Evolutionary conservation across 2,797 vertebrate species (phyloP).

Genomic region (Merluccius polli): DNA sequence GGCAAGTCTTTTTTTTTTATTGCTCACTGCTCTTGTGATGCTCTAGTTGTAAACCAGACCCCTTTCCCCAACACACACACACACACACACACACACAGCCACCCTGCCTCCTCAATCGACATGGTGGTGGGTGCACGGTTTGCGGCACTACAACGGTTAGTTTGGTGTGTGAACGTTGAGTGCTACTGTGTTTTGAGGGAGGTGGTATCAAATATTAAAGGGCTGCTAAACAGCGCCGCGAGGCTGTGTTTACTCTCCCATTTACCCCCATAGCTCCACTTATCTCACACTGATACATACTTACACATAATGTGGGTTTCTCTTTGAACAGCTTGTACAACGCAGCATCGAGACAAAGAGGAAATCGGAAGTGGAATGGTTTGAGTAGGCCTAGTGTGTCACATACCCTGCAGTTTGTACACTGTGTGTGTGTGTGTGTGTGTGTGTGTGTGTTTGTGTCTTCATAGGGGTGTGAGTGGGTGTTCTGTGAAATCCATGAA

Average conservation of each 20-base stretch:
- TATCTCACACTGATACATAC: background rate
- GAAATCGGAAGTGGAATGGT: constrained; percentile 1
- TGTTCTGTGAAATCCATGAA: constrained; percentile 18
- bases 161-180: constrained; percentile 46
- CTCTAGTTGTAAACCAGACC: background rate
- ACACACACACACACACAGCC: background rate
- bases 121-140: constrained; percentile 3
- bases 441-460: constrained; percentile 2
- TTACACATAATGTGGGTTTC: constrained; percentile 31
- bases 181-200: constrained; percentile 26
- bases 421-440: background rate
- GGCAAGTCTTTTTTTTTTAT: no score
- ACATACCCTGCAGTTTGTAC: background rate
- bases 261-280: background rate
- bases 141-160: constrained; percentile 16
- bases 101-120: background rate
- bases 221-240: constrained; percentile 14
- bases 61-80: background rate
- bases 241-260: constrained; percentile 19
- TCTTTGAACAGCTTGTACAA: constrained; percentile 13
- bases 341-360: background rate
- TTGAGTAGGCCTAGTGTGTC: constrained; percentile 7
- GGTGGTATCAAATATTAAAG: constrained; percentile 52
- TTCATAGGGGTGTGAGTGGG: background rate
- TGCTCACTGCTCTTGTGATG: no score